Conservation (phyloP, 92 coral and sea anemone genomes). For the Nematostella vectensis region DNA sequence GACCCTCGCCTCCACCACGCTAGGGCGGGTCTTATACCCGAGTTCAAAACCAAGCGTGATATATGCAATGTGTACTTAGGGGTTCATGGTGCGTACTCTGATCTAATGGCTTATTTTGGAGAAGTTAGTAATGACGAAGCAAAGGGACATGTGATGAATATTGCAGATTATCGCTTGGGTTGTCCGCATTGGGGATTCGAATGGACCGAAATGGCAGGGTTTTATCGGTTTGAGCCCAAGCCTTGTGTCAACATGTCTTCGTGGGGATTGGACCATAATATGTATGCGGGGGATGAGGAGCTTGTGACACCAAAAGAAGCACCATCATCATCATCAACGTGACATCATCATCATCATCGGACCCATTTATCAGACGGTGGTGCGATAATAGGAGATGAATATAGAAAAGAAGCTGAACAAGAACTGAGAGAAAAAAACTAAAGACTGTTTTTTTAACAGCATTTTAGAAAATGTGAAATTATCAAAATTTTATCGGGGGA, state of each 20-base stretch:
- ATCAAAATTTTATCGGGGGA: too few species aligned
- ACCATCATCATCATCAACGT: too few species aligned
- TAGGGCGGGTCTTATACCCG: constrained; percentile 5
- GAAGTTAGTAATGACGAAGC: constrained; percentile 27
- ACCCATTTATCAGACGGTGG: too few species aligned
- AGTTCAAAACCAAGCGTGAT: constrained; percentile 3
- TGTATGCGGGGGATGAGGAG: constrained; percentile 37
- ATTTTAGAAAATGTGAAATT: too few species aligned
- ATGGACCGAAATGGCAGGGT: constrained; percentile 2
- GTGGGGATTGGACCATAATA: constrained; percentile 19
- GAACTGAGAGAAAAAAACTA: too few species aligned
- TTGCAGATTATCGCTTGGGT: constrained; percentile 10
- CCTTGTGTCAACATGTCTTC: constrained; percentile 23
- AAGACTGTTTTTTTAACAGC: too few species aligned
- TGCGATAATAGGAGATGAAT: too few species aligned
- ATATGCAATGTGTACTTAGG: constrained; percentile 28
- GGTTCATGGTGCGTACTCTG: constrained; percentile 28
- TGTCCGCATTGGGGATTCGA: constrained; percentile 25
- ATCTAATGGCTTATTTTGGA: constrained; percentile 23
- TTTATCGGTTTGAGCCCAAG: constrained; percentile 29
- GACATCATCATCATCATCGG: too few species aligned
- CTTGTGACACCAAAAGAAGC: not conserved
- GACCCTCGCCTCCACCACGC: constrained; percentile 35
- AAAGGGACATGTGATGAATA: constrained; percentile 15
- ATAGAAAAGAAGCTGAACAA: too few species aligned